Base-by-base conservation (phyloP, 2,113 vertebrate genomes). In the Taurulus bubalis region DNA sequence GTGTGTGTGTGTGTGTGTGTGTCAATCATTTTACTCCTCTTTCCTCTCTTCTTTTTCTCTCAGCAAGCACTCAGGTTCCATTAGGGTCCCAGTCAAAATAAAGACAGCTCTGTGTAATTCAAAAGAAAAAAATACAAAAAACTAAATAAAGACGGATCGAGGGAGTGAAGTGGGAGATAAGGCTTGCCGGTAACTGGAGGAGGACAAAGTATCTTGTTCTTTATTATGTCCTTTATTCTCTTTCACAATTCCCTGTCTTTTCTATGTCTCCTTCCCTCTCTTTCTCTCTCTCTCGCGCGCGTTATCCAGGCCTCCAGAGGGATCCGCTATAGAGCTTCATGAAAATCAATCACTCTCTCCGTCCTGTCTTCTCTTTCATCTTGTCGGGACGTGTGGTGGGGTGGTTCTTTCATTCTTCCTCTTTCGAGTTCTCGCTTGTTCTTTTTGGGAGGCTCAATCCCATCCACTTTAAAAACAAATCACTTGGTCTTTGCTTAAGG, bases 291-390 rank as follows among this genome's bases (percentile, higher is more conserved):
- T 77, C 55, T 79, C 73, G 69, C 77, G 81, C 71, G 63, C n/a
- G 53, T 90, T 87, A 83, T 76, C 87, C 85, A 83, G 87, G 83
- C 84, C 87, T 92, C 89, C 75, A 83, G 93, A 94, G 94, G 82
- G 79, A 93, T 86, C 71, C 11, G 67, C 87, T 92, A 93, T 87
- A 87, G 88, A 91, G 87, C 79, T 59, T 86, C 90, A 87, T 92
- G 92, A 91, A 94, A 95, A 94, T 94, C 93, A 92, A 94, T 94
- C 93, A 87, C 84, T 89, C 85, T 82, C 71, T 85, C 60, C 53
- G 28, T 90, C 85, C 79, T 51, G 28, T 91, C 80, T 77, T 70
- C 81, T 80, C 86, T 87, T 92, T 94, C 89, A 90, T 93, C 86
- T 90, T 69, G 82, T 78, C 40, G 58, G 83, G 83, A 86, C 67